Base-by-base conservation (phyloP, 2,888 invertebrate genomes). In the Cataglyphis rosenhaueri region DNA sequence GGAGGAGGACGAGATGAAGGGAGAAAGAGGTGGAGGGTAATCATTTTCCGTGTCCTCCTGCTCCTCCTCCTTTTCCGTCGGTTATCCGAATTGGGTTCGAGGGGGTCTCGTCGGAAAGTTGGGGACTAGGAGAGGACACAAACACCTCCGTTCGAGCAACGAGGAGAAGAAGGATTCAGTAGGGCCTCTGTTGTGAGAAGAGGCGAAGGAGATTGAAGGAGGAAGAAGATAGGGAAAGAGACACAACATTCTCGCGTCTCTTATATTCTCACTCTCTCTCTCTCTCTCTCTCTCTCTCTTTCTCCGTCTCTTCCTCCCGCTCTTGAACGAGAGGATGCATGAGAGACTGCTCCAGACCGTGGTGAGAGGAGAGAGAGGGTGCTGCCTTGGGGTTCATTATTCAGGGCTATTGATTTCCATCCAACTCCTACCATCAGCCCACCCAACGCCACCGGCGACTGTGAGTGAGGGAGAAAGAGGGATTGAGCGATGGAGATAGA, bases 341-440 rank as follows among this genome's bases (percentile, higher is more conserved):
- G 92, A 93, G 92, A 92, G 91, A 93, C 92, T 91, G 92, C 92
- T 93, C 91, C 92, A 91, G 91, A 92, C 90, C 91, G 91, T 91
- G 87, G 90, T 91, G 91, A 92, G 91, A 92, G 92, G 84, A 87
- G 90, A 89, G 89, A 79, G 90, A 90, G 92, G 92, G 90, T 93
- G 92, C 92, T 93, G 93, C 93, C 93, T 93, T 92, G 92, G 92
- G 93, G 92, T 94, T 94, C 94, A 94, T 94, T 94, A 94, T 94
- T 94, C 94, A 94, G 93, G 94, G 93, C 94, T 94, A 94, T 94
- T 94, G 94, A 94, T 94, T 94, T 94, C 94, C 93, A 94, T 94
- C 94, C 93, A 92, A 91, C 93, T 91, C 92, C 92, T 91, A 91
- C 92, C 91, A 91, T 87, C 92, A 86, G 82, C 88, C 89, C 88